phyloP scores from a whole-genome alignment of 2,888 invertebrate genomes.

The Dolichomitus sp. region DNA sequence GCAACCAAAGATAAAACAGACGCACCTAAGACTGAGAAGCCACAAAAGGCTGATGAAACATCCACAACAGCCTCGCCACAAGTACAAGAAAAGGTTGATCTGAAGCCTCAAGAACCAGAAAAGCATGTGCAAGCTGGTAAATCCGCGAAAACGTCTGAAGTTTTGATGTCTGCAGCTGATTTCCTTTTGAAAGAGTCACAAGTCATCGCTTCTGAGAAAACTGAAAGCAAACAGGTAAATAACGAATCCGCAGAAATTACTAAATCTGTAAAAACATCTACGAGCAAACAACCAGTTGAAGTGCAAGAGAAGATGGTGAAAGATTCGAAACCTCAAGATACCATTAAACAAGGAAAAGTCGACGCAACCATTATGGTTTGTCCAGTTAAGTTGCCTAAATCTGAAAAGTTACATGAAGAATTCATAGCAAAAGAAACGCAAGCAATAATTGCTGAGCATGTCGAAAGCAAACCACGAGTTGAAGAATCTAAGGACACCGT shows the following conservation, averaged over 20 bases:
- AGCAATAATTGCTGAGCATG: not conserved
- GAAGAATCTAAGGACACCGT: not conserved
- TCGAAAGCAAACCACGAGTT: slow-evolving; percentile 1
- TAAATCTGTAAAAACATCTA: not conserved
- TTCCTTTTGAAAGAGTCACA: slow-evolving; percentile 57
- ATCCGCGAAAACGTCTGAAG: not conserved
- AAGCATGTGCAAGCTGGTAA: not conserved
- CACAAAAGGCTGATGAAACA: not conserved
- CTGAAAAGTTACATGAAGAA: slow-evolving; percentile 4
- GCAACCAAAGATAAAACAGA: not conserved
- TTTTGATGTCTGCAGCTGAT: slow-evolving; percentile 57
- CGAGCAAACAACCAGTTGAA: not conserved
- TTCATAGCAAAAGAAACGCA: slow-evolving; percentile 17
- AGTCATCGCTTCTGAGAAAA: slow-evolving; percentile 32
- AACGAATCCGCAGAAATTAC: not conserved
- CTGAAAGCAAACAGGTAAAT: not conserved
- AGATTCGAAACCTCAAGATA: not conserved
- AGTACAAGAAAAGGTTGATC: not conserved
- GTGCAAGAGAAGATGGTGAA: not conserved
- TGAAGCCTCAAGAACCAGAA: not conserved
- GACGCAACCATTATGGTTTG: not conserved
- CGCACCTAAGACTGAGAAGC: not conserved
- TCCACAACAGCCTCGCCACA: not conserved
- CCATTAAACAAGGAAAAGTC: not conserved
- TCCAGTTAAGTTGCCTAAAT: not conserved